Evolutionary conservation across 2,888 invertebrate genomes (phyloP).

Genomic region (Parelbella ahira): DNA sequence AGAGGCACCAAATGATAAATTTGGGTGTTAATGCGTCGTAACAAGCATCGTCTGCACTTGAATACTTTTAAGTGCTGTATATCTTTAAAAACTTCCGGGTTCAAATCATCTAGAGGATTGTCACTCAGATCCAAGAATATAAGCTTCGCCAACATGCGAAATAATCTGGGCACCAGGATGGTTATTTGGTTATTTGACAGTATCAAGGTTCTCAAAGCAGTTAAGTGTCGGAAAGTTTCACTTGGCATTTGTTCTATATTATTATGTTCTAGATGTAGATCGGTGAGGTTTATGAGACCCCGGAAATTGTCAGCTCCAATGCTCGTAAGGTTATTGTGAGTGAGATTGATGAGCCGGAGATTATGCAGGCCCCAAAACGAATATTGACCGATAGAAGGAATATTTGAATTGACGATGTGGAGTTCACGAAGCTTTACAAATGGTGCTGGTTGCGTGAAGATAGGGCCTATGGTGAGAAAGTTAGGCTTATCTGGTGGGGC

Average conservation of each 20-base stretch:
- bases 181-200: slow-evolving; percentile 84
- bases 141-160: slow-evolving; percentile 86
- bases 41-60: slow-evolving; percentile 85
- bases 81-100: slow-evolving; percentile 90
- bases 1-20: slow-evolving; percentile 88
- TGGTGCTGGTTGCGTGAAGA: slow-evolving; percentile 78
- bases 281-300: slow-evolving; percentile 86
- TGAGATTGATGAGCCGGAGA: slow-evolving; percentile 82
- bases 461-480: slow-evolving; percentile 85
- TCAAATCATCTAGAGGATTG: slow-evolving; percentile 86
- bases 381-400: slow-evolving; percentile 88
- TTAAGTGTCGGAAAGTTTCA: slow-evolving; percentile 87
- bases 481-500: slow-evolving; percentile 83
- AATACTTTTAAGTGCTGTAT: slow-evolving; percentile 85
- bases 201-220: slow-evolving; percentile 84
- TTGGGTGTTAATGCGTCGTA: slow-evolving; percentile 88
- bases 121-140: slow-evolving; percentile 86
- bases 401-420: slow-evolving; percentile 85
- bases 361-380: slow-evolving; percentile 90
- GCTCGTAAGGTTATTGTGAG: slow-evolving; percentile 86
- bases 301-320: slow-evolving; percentile 87
- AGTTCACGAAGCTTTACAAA: slow-evolving; percentile 84
- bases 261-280: slow-evolving; percentile 87
- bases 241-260: slow-evolving; percentile 87
- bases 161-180: slow-evolving; percentile 85